Conservation (phyloP, 2,888 invertebrate genomes). For the Latrodectus hesperus region DNA sequence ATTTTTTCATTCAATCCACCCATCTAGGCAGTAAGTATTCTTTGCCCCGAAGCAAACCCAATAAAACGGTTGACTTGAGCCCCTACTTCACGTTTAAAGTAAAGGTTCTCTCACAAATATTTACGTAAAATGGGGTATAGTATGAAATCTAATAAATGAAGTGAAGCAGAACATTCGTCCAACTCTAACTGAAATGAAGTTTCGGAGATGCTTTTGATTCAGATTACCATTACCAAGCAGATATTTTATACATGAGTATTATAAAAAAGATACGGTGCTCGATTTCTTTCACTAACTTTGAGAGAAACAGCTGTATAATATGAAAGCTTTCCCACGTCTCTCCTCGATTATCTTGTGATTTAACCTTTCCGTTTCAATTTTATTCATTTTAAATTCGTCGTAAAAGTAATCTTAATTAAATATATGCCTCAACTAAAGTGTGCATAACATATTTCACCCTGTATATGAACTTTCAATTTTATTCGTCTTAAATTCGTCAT, state of each 20-base stretch:
- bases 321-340: too few species aligned
- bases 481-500: too few species aligned
- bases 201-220: neutral
- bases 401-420: too few species aligned
- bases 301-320: too few species aligned
- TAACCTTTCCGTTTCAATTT: too few species aligned
- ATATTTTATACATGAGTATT: neutral
- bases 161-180: constrained; percentile 19
- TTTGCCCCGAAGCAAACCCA: constrained; percentile 29
- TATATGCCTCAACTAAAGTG: too few species aligned
- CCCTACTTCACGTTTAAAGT: constrained; percentile 24
- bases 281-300: too few species aligned
- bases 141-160: constrained; percentile 43
- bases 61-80: constrained; percentile 56
- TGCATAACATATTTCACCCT: too few species aligned
- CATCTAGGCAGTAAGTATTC: constrained; percentile 31
- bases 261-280: too few species aligned
- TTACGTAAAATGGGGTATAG: constrained; percentile 38
- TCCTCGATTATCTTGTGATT: too few species aligned
- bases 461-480: too few species aligned
- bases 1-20: constrained; percentile 10
- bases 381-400: too few species aligned
- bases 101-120: constrained; percentile 22
- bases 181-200: neutral
- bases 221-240: neutral